These are phyloP conservation scores for Stenolophus ochropezus DNA, from an alignment of 2,888 invertebrate species.

Conservation along the genomic window DNA sequence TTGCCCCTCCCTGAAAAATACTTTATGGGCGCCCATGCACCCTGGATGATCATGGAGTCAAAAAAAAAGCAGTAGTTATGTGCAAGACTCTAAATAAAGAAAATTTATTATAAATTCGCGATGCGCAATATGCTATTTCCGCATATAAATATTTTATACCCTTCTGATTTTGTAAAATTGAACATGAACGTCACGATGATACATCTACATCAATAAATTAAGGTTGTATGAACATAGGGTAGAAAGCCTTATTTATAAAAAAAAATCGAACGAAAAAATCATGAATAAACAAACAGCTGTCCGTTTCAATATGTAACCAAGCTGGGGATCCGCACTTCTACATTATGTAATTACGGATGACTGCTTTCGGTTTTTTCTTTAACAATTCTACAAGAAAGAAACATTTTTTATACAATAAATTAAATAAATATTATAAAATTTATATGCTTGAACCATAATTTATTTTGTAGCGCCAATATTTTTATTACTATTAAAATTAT, in stretches of 20 bases:
- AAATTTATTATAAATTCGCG: background rate
- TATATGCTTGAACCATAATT: no score
- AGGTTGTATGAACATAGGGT: background rate
- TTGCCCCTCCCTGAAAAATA: no score
- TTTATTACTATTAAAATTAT: no score
- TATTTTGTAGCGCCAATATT: no score
- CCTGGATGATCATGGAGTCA: no score
- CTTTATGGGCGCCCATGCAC: no score
- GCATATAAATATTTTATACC: background rate
- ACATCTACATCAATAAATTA: background rate
- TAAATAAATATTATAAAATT: no score
- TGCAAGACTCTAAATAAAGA: no score
- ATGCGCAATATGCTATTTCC: background rate
- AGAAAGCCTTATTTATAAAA: background rate
- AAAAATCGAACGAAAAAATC: background rate
- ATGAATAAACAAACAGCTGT: slow-evolving; percentile 22
- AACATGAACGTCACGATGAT: background rate
- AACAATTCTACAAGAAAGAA: no score
- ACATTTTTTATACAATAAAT: no score
- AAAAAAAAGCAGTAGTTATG: no score
- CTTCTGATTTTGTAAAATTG: background rate
- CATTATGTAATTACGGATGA: slow-evolving; percentile 23
- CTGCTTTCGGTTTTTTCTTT: background rate
- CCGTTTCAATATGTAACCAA: slow-evolving; percentile 16
- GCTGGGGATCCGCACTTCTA: slow-evolving; percentile 1